Evolutionary conservation across 2,113 vertebrate genomes (phyloP), one percentile per base, ranked within the genome.

Genomic region (Myrmophylax atrothorax): DNA sequence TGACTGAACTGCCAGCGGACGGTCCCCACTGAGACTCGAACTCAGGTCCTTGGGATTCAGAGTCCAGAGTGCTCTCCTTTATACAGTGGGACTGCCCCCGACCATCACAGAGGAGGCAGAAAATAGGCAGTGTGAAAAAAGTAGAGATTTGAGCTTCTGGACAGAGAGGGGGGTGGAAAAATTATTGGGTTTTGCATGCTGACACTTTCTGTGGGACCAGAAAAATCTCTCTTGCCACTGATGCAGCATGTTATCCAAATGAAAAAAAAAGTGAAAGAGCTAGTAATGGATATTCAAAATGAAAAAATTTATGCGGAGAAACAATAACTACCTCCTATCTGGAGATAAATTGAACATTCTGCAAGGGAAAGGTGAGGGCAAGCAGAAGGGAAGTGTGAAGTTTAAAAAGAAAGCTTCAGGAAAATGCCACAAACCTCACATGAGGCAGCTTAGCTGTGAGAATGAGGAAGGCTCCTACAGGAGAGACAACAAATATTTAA

Each of bases 81-180:
- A 42, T 14, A 42, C 40, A 13, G 15, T 6, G 40, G 40, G 40
- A 42, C 40, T 6, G 40, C 40, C 40, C 40, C 14, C 40, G 16
- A 42, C 5, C 12, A 81, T 17, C 26, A 47, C 23, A 68, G n/a
- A 62, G 69, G 18, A 60, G 10, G 22, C 20, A 94, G 33, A 93
- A 91, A 80, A 85, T 3, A 76, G 5, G 14, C 22, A 58, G 28
- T 18, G 24, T 72, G n/a, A 63, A 59, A 68, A 52, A 95, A 87
- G 18, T 1, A 78, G 37, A 83, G 28, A 50, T 76, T 28, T 69
- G 22, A 53, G 22, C 23, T 87, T 87, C 70, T 64, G 20, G 72
- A 77, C 20, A 35, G 5, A 42, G 18, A 33, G 10, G 24, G 7
- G 14, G 3, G 2, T 1, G 1, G 11, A 12, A 13, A 53, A 79